Base-by-base conservation (phyloP, 37 sponge, comb jelly and placozoan species). In the Corticium candelabrum region DNA sequence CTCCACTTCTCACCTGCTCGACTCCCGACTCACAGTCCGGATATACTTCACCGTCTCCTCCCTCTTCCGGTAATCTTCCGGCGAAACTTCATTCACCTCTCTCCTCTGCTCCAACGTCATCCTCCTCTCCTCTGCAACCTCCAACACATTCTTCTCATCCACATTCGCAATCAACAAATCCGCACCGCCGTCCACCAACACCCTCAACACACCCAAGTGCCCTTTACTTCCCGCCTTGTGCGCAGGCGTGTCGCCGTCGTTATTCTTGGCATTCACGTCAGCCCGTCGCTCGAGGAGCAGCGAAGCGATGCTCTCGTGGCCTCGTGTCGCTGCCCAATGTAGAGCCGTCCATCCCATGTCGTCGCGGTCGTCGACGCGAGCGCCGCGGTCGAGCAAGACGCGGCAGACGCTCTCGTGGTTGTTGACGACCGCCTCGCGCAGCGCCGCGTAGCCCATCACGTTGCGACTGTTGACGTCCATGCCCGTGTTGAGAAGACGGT, bases 391-490 rank as follows among this genome's bases (percentile, higher is more conserved):
- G 62, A 50, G 15, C 15, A 50, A 21, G 15, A 21, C 62, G 11
- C 62, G 62, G 21, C 62, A 50, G 62, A 50, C 62, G 62, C 21
- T 21, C 15, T 27, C 11, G 11, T 21, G 62, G 21, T 50, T 21
- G 62, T 50, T 50, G 62, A 50, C 62, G 62, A 21, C 62, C 62
- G 62, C 62, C 21, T 50, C 62, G 62, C 62, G 62, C 21, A 50
- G 62, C 11, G 62, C 15, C 62, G 62, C 21, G 62, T 50, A 50
- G 11, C 62, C 62, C 15, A 50, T 11, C 21, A 21, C 62, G 21
- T 50, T 50, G 62, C 62, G 62, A 11, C 11, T 21, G 21, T 50
- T 50, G 11, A 50, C 62, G 62, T 50, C 62, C 15, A 50, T 21
- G 11, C 62, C 62, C 21, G 11, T 11, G 21, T 50, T 21, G 62